Base-by-base conservation (phyloP, 2,888 invertebrate species). In the Tribolium freemani region DNA sequence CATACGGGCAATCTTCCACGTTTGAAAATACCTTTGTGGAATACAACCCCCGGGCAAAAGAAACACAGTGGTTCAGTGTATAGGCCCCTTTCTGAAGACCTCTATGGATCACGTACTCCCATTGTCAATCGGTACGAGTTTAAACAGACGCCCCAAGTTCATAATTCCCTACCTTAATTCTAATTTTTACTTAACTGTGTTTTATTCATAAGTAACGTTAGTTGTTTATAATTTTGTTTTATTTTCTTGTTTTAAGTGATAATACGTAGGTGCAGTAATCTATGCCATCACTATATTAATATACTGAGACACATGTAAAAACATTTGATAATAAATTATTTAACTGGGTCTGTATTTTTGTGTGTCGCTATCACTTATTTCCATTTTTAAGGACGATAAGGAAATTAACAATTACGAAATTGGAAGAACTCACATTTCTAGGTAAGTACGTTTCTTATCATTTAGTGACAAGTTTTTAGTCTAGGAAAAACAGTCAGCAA, bases 1-100 rank as follows among this genome's bases (percentile, higher is more conserved):
- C 83, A 83, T 31, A 81, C 78, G 66, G 83, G 83, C 4, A 84
- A 85, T 72, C 76, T 86, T 54, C 84, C 85, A 3, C 79, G 84
- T 50, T 78, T 86, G 53, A 86, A 84, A 72, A 85, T 86, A 58
- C 83, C 84, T 16, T 76, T 82, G 30, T 86, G 86, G 85, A 79
- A 81, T 26, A 77, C 79, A 1, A 80, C 78, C 2, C 77, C 78
- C 11, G 88, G 88, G 73, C 88, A 89, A 48, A 92, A 91, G 88
- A 92, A 91, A 81, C 92, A 93, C 84, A 92, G 92, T 79, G 92
- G 92, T 2, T 89, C 94, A 72, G 93, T 94, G 13, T 94, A 94
- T 86, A 93, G 93, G 82, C 93, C 93, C 77, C 87, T 94, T 66
- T 93, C 93, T 8, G 94, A 94, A 84, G 94, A 94, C 78, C 90